phyloP scores from a whole-genome alignment of 2,113 vertebrate genomes.

The Bufo bufo region DNA sequence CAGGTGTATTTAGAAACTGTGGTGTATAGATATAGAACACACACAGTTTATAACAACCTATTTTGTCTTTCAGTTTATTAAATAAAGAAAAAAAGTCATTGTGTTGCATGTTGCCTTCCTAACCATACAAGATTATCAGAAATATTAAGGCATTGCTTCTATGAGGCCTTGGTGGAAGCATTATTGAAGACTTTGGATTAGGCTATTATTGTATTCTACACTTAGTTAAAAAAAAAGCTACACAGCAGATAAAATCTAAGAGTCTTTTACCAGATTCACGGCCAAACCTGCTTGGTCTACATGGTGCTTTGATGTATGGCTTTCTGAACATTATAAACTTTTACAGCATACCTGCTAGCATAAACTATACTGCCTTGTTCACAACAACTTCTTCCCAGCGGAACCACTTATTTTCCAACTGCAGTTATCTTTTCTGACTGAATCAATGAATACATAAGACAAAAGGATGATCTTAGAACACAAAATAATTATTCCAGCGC shows the following conservation, averaged over 20 bases:
- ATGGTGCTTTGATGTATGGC: background rate
- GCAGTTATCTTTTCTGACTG: conserved; percentile 1
- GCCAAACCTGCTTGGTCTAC: background rate
- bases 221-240: background rate
- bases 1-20: no score
- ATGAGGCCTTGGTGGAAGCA: background rate
- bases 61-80: no score
- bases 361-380: background rate
- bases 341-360: background rate
- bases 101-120: no score
- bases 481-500: background rate
- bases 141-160: no score
- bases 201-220: background rate
- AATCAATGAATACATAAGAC: background rate
- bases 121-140: no score
- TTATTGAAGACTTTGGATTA: background rate
- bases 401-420: background rate
- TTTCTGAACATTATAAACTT: conserved; percentile 1
- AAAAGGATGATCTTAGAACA: background rate
- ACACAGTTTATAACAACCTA: no score
- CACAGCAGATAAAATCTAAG: background rate
- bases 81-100: no score
- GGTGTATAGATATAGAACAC: no score
- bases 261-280: background rate
- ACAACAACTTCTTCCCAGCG: conserved; percentile 7